Conservation (phyloP, 2,888 invertebrate species). For the Conistra vaccinii region DNA sequence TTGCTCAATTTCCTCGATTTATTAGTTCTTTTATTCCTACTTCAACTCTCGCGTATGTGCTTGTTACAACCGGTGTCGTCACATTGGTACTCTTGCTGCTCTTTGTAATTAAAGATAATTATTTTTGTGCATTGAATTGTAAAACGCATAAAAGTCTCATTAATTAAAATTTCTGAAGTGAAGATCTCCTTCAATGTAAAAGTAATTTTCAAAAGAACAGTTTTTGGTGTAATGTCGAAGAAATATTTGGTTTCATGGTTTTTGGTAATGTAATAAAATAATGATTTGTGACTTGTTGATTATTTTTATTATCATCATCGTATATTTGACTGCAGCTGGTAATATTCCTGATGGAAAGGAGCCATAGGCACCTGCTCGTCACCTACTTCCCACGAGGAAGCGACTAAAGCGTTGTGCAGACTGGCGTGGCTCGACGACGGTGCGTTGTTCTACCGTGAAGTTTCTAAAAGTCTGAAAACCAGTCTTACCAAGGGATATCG, state of each 20-base stretch:
- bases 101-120: neutral
- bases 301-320: neutral
- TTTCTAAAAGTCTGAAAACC: too few relatives aligned
- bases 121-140: constrained; percentile 12
- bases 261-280: constrained; percentile 3
- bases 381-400: neutral
- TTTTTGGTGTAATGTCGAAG: neutral
- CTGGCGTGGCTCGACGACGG: too few relatives aligned
- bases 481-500: too few relatives aligned
- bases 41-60: too few relatives aligned
- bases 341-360: neutral
- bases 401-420: too few relatives aligned
- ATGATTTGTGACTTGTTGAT: neutral
- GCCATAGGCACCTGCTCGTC: neutral
- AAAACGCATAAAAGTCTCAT: neutral
- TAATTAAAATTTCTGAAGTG: neutral
- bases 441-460: too few relatives aligned
- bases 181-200: neutral
- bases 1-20: neutral
- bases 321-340: neutral
- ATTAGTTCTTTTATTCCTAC: neutral
- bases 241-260: neutral
- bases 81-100: fast-evolving
- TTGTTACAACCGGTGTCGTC: neutral
- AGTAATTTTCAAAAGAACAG: neutral